These are phyloP conservation scores for Psittacula cyanocephala DNA, from an alignment of 2,113 vertebrate species.

Conservation along the genomic window DNA sequence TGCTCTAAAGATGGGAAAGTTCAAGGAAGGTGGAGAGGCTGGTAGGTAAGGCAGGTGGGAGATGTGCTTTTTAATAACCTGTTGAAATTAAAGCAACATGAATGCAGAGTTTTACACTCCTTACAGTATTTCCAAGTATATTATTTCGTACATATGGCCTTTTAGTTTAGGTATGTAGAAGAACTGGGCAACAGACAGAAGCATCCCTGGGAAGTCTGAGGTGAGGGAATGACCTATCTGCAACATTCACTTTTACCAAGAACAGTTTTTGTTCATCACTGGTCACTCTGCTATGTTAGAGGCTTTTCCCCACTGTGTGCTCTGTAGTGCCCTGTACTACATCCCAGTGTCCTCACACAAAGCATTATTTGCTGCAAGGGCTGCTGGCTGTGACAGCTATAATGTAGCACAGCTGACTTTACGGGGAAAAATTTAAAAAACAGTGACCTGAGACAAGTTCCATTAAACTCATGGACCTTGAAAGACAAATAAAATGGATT, in stretches of 20 bases:
- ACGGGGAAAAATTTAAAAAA: background rate
- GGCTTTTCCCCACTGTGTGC: background rate
- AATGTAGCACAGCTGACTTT: background rate
- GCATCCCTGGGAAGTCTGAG: background rate
- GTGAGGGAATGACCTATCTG: background rate
- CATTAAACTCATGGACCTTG: constrained; percentile 25
- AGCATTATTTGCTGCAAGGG: background rate
- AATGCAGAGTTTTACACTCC: background rate
- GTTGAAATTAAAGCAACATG: background rate
- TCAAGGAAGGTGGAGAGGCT: background rate
- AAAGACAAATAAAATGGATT: constrained; percentile 11
- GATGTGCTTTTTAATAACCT: background rate
- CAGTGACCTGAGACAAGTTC: background rate
- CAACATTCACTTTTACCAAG: background rate
- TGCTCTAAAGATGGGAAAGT: background rate
- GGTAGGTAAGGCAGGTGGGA: background rate
- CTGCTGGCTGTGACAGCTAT: background rate
- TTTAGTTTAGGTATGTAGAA: background rate
- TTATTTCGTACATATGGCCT: background rate
- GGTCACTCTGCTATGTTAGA: background rate
- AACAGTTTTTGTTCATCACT: background rate
- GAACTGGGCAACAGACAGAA: background rate
- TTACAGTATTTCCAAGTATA: background rate
- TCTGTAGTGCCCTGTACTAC: background rate
- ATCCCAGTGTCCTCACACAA: background rate